Conservation (phyloP, 2,888 invertebrate genomes). For the Brachypalpus laphriformis region DNA sequence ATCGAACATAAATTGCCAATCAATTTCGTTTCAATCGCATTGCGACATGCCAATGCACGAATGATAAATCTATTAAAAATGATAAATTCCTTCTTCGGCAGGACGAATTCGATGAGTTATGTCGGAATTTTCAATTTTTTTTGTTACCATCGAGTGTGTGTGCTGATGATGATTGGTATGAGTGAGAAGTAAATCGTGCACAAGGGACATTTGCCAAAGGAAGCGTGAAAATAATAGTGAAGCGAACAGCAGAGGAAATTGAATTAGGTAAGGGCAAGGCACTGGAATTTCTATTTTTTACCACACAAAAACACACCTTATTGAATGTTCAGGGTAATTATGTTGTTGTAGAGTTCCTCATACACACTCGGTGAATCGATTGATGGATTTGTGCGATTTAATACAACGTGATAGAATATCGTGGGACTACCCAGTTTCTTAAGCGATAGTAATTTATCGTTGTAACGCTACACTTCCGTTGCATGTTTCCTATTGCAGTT, state of each 20-base stretch:
- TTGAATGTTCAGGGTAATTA: constrained; percentile 3
- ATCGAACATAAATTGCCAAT: constrained; percentile 45
- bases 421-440: background rate
- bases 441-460: constrained; percentile 3
- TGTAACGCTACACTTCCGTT: background rate
- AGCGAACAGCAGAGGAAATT: constrained; percentile 1
- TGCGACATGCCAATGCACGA: constrained; percentile 7
- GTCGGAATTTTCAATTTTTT: background rate
- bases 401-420: background rate
- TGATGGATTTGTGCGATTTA: constrained; percentile 22
- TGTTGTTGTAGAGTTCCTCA: constrained; percentile 7
- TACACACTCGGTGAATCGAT: background rate
- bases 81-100: constrained; percentile 11
- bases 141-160: background rate
- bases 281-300: background rate
- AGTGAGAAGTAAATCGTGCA: constrained; percentile 7
- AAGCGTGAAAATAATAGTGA: constrained; percentile 31
- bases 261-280: constrained; percentile 32
- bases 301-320: background rate
- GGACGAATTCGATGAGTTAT: constrained; percentile 11
- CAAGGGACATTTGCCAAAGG: constrained; percentile 15
- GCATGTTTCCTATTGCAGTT: constrained; percentile 11
- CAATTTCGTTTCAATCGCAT: constrained; percentile 35
- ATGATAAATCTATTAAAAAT: constrained; percentile 31
- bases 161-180: background rate